Evolutionary conservation across 2,797 vertebrate genomes (phyloP).

Genomic region (Siniperca scherzeri): DNA sequence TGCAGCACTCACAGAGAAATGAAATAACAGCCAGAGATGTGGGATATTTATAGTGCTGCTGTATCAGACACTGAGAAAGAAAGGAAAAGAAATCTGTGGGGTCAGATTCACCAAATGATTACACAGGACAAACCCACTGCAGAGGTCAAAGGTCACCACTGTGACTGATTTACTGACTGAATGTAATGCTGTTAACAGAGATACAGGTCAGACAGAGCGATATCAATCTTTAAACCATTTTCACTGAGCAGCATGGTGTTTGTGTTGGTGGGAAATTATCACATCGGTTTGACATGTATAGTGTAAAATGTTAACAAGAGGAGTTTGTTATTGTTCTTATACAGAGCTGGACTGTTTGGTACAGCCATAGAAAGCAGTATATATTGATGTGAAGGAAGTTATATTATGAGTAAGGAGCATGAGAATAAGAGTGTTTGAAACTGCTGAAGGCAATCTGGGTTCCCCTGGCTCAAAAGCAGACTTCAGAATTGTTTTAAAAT

Average conservation of each 20-base stretch:
- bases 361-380: not conserved
- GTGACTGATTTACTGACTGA: constrained; percentile 29
- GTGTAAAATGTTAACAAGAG: not conserved
- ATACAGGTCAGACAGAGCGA: not conserved
- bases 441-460: not conserved
- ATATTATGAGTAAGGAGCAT: not conserved
- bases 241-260: not conserved
- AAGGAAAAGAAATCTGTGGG: constrained; percentile 15
- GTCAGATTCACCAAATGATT: constrained; percentile 43
- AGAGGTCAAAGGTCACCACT: constrained; percentile 43
- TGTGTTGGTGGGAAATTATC: constrained; percentile 17
- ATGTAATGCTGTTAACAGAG: constrained; percentile 24
- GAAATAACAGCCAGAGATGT: constrained; percentile 37
- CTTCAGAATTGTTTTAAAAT: not conserved
- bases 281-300: not conserved
- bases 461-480: not conserved
- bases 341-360: not conserved
- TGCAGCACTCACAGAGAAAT: constrained; percentile 33
- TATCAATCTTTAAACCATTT: constrained; percentile 47
- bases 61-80: constrained; percentile 7
- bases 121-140: constrained; percentile 4
- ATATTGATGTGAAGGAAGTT: too few species aligned
- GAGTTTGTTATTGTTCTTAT: not conserved
- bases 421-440: not conserved
- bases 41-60: constrained; percentile 39